Base-by-base conservation (phyloP, 2,888 invertebrate species). In the Eupithecia centaureata region DNA sequence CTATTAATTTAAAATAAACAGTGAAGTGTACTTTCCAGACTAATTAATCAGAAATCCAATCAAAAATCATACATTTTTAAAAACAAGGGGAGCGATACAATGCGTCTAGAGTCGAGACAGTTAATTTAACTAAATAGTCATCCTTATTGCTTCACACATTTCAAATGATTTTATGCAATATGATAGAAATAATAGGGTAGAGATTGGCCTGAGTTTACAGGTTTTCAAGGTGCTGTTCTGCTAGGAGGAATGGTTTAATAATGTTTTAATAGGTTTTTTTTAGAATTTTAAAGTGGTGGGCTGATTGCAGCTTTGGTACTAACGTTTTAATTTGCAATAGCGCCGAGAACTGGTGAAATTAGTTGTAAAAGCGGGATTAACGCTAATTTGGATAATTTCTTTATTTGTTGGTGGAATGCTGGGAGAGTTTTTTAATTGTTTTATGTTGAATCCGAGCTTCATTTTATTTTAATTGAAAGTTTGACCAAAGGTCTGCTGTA, bases 21-120 rank as follows among this genome's bases (percentile, higher is more conserved):
- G 52, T 60, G 60, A n/a, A 67, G 54, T 72, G 58, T 64, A 71
- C 73, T 77, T 80, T 77, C 73, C 71, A 73, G 73, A 78, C 80
- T 81, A 85, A 84, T 85, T 86, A 80, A 82, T 81, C 76, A 81
- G 81, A 82, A 86, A 85, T 76, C 81, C 85, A 87, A 87, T 87
- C 83, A 85, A 82, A 81, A 84, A 79, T 79, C 78, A 77, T 86
- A 79, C 77, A 82, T 84, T 84, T 86, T 85, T 86, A 77, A 79
- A 81, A 82, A 79, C 79, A 79, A 79, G 80, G 76, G 81, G 81
- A 74, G 77, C 75, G 76, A 68, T 74, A 74, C 79, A 76, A 76
- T 76, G 77, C 74, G 69, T 68, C 68, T 64, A 67, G 64, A 76
- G 69, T 68, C 68, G 65, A 67, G 64, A 76, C 67, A 74, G 76